Evolutionary conservation across 2,888 invertebrate species (phyloP), one percentile per base, ranked within the genome.

Genomic region (Drosophila putrida): DNA sequence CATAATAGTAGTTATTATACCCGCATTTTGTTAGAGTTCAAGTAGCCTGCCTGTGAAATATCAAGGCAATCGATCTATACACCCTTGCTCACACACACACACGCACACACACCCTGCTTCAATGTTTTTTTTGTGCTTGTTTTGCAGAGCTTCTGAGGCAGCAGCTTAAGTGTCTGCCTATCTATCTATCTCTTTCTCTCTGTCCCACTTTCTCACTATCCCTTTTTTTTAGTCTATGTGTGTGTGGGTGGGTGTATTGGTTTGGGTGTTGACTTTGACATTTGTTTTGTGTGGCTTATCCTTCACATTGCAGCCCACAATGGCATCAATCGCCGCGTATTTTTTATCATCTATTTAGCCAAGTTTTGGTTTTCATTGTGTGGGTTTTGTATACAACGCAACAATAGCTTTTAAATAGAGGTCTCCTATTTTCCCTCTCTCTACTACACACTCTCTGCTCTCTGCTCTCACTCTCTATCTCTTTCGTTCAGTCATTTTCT

Each of bases 231-330:
- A 43, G 31, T 47, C 53, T 50, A 50, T 54, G 58, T 57, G 46
- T 64, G 58, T 50, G 35, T 49, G 53, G 15, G 39, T 60, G 49
- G 69, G 50, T 72, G 53, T 75, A 67, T 73, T 69, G 63, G 68
- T 69, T 73, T 71, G 79, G 76, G 71, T 89, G 75, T 84, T 89
- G 85, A 84, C 88, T 87, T 89, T 89, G 85, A 89, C 85, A 85
- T 85, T 85, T 89, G 85, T 81, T 87, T 87, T 89, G 82, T 83
- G 71, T 54, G 74, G 84, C 87, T 81, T 87, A 85, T 87, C 87
- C 89, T 81, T 87, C 80, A 75, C 78, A 75, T 61, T 65, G 64
- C 58, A 53, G 60, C 59, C 78, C 68, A 70, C 82, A 78, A 73
- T 73, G 59, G 71, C 82, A 82, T 84, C 82, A 83, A 83, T 88